Evolutionary conservation across 2,888 invertebrate genomes (phyloP).

Genomic region (Drosophila koepferae): DNA sequence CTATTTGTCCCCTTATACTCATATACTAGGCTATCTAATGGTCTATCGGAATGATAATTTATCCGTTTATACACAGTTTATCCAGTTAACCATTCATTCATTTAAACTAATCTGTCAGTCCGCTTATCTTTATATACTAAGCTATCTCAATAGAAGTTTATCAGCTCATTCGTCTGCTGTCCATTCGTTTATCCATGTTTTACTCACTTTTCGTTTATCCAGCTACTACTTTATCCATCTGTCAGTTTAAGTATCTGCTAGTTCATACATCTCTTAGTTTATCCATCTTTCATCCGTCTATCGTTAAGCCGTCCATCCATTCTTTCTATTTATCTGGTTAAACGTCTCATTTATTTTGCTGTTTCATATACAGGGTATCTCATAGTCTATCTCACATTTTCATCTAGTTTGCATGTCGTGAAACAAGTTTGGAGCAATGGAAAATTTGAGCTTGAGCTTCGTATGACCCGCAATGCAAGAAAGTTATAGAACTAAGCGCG

Average conservation of each 20-base stretch:
- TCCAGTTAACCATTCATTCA: neutral
- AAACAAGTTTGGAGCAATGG: conserved; percentile 44
- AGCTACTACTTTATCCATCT: neutral
- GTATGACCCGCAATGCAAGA: conserved; percentile 48
- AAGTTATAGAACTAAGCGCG: conserved; percentile 48
- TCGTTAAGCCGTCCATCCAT: too few relatives aligned
- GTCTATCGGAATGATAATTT: too few relatives aligned
- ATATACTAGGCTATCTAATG: neutral
- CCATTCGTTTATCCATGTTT: neutral
- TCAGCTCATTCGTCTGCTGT: neutral
- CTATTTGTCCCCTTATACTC: neutral
- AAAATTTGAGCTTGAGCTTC: conserved; percentile 20
- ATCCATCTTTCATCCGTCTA: neutral
- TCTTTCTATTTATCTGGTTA: neutral
- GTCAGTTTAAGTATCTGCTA: neutral
- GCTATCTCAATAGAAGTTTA: neutral
- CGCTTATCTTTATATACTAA: neutral
- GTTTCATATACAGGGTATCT: neutral
- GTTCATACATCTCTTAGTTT: neutral
- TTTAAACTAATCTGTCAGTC: neutral
- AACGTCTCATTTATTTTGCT: neutral
- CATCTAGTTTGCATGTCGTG: conserved; percentile 10
- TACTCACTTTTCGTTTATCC: neutral
- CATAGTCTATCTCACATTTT: neutral
- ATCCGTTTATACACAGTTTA: neutral